Evolutionary conservation across 2,888 invertebrate species (phyloP), one percentile per base, ranked within the genome.

Genomic region (Magallana nippona): DNA sequence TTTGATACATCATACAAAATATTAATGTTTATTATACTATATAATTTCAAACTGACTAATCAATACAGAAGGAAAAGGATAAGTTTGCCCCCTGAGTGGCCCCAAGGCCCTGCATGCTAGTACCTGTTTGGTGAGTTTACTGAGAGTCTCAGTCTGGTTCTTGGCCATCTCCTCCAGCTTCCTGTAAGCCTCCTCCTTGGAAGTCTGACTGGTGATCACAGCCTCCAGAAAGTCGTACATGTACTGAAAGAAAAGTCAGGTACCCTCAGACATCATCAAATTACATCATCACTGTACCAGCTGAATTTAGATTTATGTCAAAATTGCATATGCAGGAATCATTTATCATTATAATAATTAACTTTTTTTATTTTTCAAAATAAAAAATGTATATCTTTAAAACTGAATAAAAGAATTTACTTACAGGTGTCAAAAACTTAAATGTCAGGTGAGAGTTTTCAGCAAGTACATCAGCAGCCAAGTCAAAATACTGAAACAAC

Each of bases 361-460:
- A 8, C 44, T 44, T 44, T 32, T 5, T 44, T 27, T 44, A 44
- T 44, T 44, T 44, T 44, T 8, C 44, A 44, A 44, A 44, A 32
- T 32, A 32, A 32, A 32, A 32, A 32, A 5, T 3, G 32, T 32
- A 32, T 32, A 32, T 8, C 27, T 27, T 8, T 44, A 44, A 44
- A 5, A 8, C 0, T 0, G 44, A 44, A 44, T 44, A 44, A 5
- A 8, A 44, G 0, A 44, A 0, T 32, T 32, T 79, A 94, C 95
- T 95, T 95, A 97, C 97, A 86, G 97, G 97, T 10, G 98, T 97
- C 82, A 99, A 95, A 94, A 97, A 98, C 94, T 98, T 98, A 91
- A 98, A 98, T 0, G 98, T 99, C 83, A 99, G 96, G 93, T 99
- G 98, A 10, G 98, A 97, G 94, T 99, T 98, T 95, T 99, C 99